phyloP scores from a whole-genome alignment of 1,140 invertebrate genomes.

The Tetranychus urticae region DNA sequence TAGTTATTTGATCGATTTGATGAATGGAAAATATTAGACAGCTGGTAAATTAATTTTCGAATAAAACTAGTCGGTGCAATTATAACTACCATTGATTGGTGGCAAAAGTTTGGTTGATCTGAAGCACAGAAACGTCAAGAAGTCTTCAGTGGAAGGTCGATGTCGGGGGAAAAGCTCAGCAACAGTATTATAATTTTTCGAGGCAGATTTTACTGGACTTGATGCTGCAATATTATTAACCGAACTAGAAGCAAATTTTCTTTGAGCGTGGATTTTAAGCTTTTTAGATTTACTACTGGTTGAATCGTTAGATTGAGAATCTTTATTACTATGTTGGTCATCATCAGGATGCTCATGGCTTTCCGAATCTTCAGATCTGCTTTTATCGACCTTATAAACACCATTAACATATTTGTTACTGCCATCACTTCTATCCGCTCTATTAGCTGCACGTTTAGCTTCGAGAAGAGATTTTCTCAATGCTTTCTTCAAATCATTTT shows the following conservation, averaged over 20 bases:
- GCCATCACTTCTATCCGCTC: no score
- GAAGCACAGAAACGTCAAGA: slow-evolving; percentile 65
- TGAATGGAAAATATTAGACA: no score
- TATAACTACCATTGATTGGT: slow-evolving; percentile 15
- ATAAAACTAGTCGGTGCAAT: no score
- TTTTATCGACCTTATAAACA: no score
- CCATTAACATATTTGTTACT: no score
- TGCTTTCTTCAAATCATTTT: not conserved
- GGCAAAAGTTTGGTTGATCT: slow-evolving; percentile 44
- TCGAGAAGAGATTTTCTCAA: not conserved
- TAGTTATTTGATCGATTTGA: no score
- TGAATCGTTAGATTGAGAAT: no score
- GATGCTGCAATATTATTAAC: slow-evolving; percentile 28
- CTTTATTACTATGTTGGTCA: no score
- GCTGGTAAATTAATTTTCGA: no score
- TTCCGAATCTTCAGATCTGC: no score
- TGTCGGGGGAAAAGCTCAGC: slow-evolving; percentile 18
- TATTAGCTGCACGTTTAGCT: not conserved
- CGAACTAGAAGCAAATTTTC: slow-evolving; percentile 64
- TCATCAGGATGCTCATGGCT: no score
- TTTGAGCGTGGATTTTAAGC: slow-evolving; percentile 46
- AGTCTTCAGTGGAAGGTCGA: slow-evolving; percentile 64
- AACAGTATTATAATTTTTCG: slow-evolving; percentile 29
- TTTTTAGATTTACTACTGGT: slow-evolving; percentile 1
- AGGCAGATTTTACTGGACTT: slow-evolving; percentile 30